A percentile compares a stretch with the other conserved stretches of the same genome.
Evolutionary conservation across 1,140 invertebrate species (phyloP).

Genomic region (Trichomalopsis sarcophagae): DNA sequence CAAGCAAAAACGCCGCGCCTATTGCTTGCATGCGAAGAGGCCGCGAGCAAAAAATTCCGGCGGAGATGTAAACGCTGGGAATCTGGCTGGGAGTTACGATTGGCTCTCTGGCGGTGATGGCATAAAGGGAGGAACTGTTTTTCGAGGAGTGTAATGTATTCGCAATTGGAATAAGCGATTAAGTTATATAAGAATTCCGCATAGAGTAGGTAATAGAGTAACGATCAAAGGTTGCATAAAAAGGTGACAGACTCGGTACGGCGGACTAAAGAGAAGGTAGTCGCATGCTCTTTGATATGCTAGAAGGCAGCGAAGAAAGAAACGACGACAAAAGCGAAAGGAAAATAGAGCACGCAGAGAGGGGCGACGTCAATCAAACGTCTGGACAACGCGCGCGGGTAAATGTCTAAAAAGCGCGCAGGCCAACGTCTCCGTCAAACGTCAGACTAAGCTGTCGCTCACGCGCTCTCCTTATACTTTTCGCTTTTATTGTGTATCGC

Average conservation of each 20-base stretch:
- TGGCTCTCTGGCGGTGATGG: no score
- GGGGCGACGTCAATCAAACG: conserved; percentile 69
- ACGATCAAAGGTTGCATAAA: no score
- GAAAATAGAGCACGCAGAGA: not conserved
- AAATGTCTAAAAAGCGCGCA: conserved; percentile 61
- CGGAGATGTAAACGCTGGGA: no score
- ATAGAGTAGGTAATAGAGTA: not conserved
- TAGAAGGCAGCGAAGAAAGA: conserved; percentile 47
- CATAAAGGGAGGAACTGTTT: no score
- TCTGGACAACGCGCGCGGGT: conserved; percentile 64
- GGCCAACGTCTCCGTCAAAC: conserved; percentile 70
- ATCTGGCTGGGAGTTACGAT: no score
- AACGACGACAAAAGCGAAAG: not conserved
- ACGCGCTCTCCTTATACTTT: conserved; percentile 47
- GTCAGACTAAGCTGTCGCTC: conserved; percentile 58
- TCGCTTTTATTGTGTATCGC: conserved; percentile 66
- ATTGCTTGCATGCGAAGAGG: no score
- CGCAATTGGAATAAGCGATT: no score
- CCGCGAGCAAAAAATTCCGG: no score
- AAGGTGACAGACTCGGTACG: no score
- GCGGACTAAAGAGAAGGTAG: not conserved
- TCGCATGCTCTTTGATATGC: conserved; percentile 38
- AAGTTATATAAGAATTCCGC: no score
- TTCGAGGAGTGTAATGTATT: no score
- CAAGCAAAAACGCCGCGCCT: not conserved